phyloP scores from a whole-genome alignment of 1,140 invertebrate genomes.

The Pemphigus obesinymphae region DNA sequence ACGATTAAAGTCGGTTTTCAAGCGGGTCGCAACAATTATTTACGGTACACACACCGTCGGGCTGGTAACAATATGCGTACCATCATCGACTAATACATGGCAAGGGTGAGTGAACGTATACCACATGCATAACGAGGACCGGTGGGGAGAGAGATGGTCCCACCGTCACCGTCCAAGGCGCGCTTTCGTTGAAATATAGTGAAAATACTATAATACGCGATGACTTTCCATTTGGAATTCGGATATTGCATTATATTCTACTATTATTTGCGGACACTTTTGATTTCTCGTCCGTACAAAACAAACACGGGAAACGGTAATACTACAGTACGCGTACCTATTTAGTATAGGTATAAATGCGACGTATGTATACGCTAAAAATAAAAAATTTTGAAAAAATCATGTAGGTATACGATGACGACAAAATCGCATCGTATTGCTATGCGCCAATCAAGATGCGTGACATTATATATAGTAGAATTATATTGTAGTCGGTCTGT shows the following conservation, averaged over 20 bases:
- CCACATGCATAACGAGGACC: not conserved
- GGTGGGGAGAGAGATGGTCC: not conserved
- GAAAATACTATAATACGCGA: not conserved
- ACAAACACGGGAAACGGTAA: conserved; percentile 24
- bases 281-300: not conserved
- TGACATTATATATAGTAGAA: too few species aligned
- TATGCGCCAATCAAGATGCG: too few species aligned
- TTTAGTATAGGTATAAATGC: too few species aligned
- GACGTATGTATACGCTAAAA: too few species aligned
- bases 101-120: not conserved
- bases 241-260: not conserved
- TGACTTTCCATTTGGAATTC: not conserved
- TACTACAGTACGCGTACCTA: too few species aligned
- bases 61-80: not conserved
- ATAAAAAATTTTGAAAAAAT: too few species aligned
- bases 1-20: conserved; percentile 16
- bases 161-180: not conserved
- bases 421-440: too few species aligned
- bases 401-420: too few species aligned
- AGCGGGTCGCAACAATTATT: conserved; percentile 18
- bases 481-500: too few species aligned
- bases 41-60: conserved; percentile 16
- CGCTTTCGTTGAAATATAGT: not conserved
- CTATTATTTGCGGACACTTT: not conserved
- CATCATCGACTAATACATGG: not conserved